Evolutionary conservation across 2,797 vertebrate genomes (phyloP), one percentile per base, ranked within the genome.

Genomic region (Tragopan temminckii): DNA sequence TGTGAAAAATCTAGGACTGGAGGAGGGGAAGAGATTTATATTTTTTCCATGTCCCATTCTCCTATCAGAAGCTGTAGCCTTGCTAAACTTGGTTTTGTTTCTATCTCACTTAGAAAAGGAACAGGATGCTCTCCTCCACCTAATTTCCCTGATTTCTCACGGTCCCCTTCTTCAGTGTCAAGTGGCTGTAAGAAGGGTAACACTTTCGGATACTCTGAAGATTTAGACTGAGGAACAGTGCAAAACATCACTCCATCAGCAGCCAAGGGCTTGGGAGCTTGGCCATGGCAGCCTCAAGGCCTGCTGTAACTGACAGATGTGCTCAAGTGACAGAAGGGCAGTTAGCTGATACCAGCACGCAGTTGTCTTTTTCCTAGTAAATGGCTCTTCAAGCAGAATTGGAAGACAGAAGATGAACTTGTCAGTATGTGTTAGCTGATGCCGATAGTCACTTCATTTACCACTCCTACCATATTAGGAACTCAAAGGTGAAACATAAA

Each of bases 151-250:
- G 17, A 43, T 25, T 81, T 57, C 31, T 55, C n/a, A 6, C 19
- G 7, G 23, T 27, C 1, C 5, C 11, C 29, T 36, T 89, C 29
- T 66, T 55, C 55, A 55, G 14, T 2, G 11, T 9, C n/a, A 62
- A 66, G 21, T 0, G 0, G 7, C 24, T 70, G 14, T n/a, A 35
- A 75, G 31, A 42, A 0, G 0, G 4, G 19, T 29, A 71, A 66
- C 7, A 62, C 11, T 19, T 59, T 40, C 1, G 0, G 27, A 20
- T 48, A 43, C 36, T 80, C 55, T 57, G 21, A 83, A 92, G 45
- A 75, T 19, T 84, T 25, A 70, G 19, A 13, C 23, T 40, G 50
- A 45, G 68, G 27, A 75, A 52, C 35, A 75, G 5, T 15, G 4
- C 1, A 61, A 72, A 86, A 66, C 63, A 31, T 21, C 36, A 23